Conservation (phyloP, 2,113 vertebrate genomes). For the Percopsis transmontana region DNA sequence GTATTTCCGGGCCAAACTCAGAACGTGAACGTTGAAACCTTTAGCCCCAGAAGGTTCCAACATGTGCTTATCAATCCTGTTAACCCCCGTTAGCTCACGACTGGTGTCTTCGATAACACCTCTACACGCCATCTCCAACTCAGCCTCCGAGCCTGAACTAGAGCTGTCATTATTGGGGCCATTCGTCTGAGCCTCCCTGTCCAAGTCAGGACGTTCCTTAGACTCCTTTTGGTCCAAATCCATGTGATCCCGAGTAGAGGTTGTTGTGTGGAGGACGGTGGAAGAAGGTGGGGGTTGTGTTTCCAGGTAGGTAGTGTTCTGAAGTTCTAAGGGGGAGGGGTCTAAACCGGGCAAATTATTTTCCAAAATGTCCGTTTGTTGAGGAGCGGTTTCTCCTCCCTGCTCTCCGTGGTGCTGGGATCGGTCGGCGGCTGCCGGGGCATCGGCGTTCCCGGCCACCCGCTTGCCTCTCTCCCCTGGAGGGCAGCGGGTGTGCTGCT, state of each 20-base stretch:
- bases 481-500: constrained; percentile 72
- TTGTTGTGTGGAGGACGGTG: constrained; percentile 7
- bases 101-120: not conserved
- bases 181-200: not conserved
- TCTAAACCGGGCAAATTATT: constrained; percentile 8
- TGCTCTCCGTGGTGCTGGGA: constrained; percentile 22
- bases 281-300: constrained; percentile 3
- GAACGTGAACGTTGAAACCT: constrained; percentile 31
- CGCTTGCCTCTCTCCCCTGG: constrained; percentile 46
- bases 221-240: constrained; percentile 1
- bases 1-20: constrained; percentile 39
- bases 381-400: not conserved
- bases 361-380: not conserved
- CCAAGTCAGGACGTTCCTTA: not conserved
- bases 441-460: not conserved
- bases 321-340: constrained; percentile 2
- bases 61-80: not conserved
- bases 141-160: constrained; percentile 57
- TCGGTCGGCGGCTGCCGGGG: not conserved
- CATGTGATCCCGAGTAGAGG: not conserved
- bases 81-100: not conserved
- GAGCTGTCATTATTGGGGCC: constrained; percentile 37
- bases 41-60: not conserved
- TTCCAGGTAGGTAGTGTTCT: not conserved
- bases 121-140: constrained; percentile 18